phyloP scores from a whole-genome alignment of 2,888 invertebrate genomes.

The Philaethria dido region DNA sequence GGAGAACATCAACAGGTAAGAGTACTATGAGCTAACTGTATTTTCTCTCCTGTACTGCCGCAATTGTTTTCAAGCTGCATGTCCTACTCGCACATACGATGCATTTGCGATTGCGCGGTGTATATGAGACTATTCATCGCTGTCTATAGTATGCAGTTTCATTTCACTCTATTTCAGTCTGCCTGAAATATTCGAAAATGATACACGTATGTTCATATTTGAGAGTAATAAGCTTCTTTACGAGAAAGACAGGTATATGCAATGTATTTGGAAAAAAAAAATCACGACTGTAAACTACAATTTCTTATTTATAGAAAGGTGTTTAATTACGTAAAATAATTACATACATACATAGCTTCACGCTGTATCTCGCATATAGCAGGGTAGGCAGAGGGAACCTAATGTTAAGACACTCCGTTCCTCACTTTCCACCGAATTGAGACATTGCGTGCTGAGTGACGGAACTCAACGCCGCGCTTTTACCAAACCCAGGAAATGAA shows the following conservation, averaged over 20 bases:
- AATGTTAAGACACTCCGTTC: too few species aligned
- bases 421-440: too few species aligned
- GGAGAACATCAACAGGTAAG: constrained; percentile 34
- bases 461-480: too few species aligned
- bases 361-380: too few species aligned
- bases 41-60: constrained; percentile 31
- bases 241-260: not conserved
- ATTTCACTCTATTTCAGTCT: constrained; percentile 4
- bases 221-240: not conserved
- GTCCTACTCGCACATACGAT: constrained; percentile 35
- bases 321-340: too few species aligned
- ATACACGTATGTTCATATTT: constrained; percentile 7
- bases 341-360: too few species aligned
- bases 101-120: constrained; percentile 39
- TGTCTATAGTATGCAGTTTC: constrained; percentile 26
- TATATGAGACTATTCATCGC: constrained; percentile 22
- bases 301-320: too few species aligned
- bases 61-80: constrained; percentile 26
- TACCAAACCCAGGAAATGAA: too few species aligned
- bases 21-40: constrained; percentile 26
- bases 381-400: too few species aligned
- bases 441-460: too few species aligned
- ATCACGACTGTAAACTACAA: too few species aligned
- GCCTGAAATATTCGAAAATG: not conserved
- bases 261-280: too few species aligned